A percentile compares a stretch with the other conserved stretches of the same genome.
phyloP scores from a whole-genome alignment of 2,797 vertebrate genomes.

The Argentina silus region DNA sequence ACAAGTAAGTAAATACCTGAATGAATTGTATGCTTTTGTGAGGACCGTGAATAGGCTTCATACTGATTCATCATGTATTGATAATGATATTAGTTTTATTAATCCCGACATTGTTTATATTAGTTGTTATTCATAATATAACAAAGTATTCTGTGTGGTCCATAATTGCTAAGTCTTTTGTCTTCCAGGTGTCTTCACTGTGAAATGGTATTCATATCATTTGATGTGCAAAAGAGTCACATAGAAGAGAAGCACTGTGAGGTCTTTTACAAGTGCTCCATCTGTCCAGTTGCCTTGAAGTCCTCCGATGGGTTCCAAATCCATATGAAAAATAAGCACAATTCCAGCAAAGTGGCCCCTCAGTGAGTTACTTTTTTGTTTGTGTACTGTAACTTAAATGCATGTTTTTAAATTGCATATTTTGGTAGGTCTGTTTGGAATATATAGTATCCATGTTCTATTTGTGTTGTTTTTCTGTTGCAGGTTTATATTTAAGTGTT shows the following conservation, averaged over 20 bases:
- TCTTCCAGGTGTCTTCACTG: constrained; percentile 92
- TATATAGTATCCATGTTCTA: background rate
- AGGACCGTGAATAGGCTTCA: background rate
- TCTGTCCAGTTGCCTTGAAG: constrained; percentile 95
- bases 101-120: too few relatives aligned
- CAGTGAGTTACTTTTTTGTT: constrained; percentile 82
- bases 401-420: background rate
- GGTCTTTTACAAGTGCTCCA: constrained; percentile 92
- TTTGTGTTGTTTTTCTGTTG: constrained; percentile 34
- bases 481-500: constrained; percentile 96
- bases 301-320: constrained; percentile 82
- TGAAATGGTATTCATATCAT: constrained; percentile 88
- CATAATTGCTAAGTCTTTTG: background rate
- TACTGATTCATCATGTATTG: too few relatives aligned
- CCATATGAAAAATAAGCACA: constrained; percentile 89
- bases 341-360: constrained; percentile 70
- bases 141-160: background rate
- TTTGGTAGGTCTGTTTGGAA: background rate
- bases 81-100: background rate
- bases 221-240: constrained; percentile 89
- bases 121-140: background rate
- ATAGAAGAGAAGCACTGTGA: constrained; percentile 94
- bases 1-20: constrained; percentile 83
- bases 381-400: background rate
- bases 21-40: background rate